Conservation (phyloP, 2,797 vertebrate genomes). For the Smutsia gigantea region DNA sequence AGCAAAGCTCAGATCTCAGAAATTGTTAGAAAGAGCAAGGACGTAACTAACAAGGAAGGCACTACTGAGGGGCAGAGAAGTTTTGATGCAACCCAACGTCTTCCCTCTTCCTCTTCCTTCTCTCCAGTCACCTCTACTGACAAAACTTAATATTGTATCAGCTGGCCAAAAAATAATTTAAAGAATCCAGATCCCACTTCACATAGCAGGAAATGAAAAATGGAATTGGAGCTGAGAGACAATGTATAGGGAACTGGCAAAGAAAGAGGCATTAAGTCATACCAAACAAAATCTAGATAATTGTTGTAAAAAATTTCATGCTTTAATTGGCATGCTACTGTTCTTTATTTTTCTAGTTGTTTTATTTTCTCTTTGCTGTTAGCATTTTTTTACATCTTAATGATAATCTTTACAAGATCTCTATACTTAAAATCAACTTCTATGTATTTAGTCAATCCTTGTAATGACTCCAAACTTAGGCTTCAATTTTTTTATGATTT, state of each 20-base stretch:
- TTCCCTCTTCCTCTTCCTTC: background rate
- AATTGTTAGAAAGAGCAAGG: background rate
- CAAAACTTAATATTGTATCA: background rate
- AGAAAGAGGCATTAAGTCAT: background rate
- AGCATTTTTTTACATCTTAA: background rate
- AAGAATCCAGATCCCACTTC: background rate
- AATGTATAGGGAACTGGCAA: background rate
- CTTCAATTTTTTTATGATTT: background rate
- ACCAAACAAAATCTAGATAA: background rate
- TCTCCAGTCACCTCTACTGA: background rate
- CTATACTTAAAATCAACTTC: background rate
- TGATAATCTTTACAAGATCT: background rate
- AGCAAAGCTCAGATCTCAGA: constrained; percentile 1
- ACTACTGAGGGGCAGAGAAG: background rate
- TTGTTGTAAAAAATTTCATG: background rate
- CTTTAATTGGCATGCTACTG: background rate
- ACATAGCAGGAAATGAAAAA: background rate
- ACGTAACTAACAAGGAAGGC: background rate
- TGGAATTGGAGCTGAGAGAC: background rate
- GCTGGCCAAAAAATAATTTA: background rate
- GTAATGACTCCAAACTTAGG: background rate
- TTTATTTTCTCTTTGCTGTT: background rate
- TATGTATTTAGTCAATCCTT: background rate
- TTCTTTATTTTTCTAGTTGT: background rate
- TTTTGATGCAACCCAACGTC: background rate